Evolutionary conservation across 2,888 invertebrate genomes (phyloP).

Genomic region (Thysanoteuthis rhombus): DNA sequence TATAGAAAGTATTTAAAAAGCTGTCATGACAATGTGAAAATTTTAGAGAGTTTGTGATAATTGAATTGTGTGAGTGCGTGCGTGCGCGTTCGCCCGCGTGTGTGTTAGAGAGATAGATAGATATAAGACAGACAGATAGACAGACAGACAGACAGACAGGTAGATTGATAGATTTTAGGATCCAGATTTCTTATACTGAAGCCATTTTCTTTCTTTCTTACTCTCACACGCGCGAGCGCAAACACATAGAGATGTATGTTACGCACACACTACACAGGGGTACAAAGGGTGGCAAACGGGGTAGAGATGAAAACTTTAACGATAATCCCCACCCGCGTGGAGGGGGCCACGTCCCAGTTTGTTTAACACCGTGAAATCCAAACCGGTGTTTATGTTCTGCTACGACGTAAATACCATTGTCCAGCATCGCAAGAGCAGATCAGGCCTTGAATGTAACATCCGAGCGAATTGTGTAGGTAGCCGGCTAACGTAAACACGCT

Average conservation of each 20-base stretch:
- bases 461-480: conserved; percentile 12
- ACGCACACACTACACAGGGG: not conserved
- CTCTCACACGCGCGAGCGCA: no score
- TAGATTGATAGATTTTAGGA: not conserved
- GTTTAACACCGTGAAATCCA: not conserved
- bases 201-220: not conserved
- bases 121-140: not conserved
- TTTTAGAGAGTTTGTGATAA: no score
- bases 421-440: conserved; percentile 12
- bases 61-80: no score
- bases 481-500: not conserved
- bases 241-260: not conserved
- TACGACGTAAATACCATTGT: conserved; percentile 12
- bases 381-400: not conserved
- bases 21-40: no score
- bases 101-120: no score
- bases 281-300: not conserved
- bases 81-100: no score
- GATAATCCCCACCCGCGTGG: not conserved
- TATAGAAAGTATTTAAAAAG: no score
- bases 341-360: not conserved
- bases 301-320: not conserved
- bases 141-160: not conserved
- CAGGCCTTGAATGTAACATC: not conserved
- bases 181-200: not conserved